Evolutionary conservation across 2,888 invertebrate species (phyloP).

Genomic region (Pyralis farinalis): DNA sequence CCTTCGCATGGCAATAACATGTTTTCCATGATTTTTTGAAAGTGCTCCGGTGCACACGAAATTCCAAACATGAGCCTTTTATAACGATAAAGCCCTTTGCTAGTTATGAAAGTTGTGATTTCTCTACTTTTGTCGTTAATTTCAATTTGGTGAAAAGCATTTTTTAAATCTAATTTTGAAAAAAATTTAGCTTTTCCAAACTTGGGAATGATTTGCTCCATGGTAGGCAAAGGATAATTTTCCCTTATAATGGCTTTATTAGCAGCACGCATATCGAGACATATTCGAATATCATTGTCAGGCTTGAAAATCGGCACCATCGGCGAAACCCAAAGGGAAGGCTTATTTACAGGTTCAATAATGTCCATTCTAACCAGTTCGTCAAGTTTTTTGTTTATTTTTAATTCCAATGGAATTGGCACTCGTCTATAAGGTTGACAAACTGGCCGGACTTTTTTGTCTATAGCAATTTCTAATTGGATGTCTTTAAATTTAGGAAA

Average conservation of each 20-base stretch:
- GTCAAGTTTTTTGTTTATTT: too few relatives aligned
- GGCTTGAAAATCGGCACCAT: slow-evolving; percentile 24
- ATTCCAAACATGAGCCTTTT: slow-evolving; percentile 52
- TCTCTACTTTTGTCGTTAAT: slow-evolving; percentile 12
- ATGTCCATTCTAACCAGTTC: too few relatives aligned
- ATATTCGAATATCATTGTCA: slow-evolving; percentile 23
- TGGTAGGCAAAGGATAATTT: slow-evolving; percentile 21
- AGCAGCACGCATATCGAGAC: slow-evolving; percentile 32
- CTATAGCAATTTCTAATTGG: slow-evolving; percentile 13
- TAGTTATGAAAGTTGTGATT: slow-evolving; percentile 25
- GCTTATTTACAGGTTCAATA: slow-evolving; percentile 21
- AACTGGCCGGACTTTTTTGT: slow-evolving; percentile 12
- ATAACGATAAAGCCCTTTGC: slow-evolving; percentile 28
- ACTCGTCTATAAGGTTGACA: slow-evolving; percentile 10
- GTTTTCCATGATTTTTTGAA: slow-evolving; percentile 36
- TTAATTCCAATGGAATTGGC: too few relatives aligned
- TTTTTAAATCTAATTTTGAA: not conserved
- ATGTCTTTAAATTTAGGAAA: slow-evolving; percentile 26
- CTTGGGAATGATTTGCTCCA: too few relatives aligned
- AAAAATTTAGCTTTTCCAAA: not conserved
- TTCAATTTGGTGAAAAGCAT: not conserved
- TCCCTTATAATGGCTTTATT: slow-evolving; percentile 26
- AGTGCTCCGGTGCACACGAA: slow-evolving; percentile 43
- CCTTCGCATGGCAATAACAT: slow-evolving; percentile 24
- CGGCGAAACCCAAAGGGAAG: slow-evolving; percentile 24